A percentile compares a stretch with the other conserved stretches of the same genome.
phyloP scores from a whole-genome alignment of 2,113 vertebrate species.

The Myrmecobius fasciatus region DNA sequence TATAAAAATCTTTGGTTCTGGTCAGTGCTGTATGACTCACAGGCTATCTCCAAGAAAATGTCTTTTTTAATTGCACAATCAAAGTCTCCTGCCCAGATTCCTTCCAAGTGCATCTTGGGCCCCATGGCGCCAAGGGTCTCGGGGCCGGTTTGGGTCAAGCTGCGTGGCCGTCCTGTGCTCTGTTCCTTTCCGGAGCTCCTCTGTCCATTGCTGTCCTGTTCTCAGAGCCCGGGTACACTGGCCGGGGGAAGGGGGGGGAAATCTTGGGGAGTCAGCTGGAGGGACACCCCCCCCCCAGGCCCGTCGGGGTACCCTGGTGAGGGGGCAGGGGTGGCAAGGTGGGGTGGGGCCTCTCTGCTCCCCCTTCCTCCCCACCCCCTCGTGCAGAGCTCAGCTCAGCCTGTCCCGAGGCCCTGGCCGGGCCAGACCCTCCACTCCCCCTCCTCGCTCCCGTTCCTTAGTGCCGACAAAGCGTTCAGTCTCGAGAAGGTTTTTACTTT shows the following conservation, averaged over 20 bases:
- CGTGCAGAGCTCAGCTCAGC: neutral
- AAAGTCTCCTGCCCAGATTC: constrained; percentile 18
- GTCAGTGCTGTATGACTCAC: constrained; percentile 55
- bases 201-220: neutral
- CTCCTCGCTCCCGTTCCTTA: neutral
- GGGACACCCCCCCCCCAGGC: neutral
- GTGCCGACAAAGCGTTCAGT: neutral
- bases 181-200: neutral
- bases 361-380: neutral
- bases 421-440: neutral
- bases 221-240: neutral
- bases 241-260: neutral
- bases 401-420: neutral
- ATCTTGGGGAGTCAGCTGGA: constrained; percentile 15
- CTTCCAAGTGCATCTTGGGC: neutral
- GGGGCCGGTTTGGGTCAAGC: neutral
- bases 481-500: neutral
- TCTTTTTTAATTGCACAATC: constrained; percentile 57
- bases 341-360: no score
- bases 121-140: neutral
- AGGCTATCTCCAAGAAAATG: constrained; percentile 2
- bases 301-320: no score
- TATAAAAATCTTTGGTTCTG: constrained; percentile 61
- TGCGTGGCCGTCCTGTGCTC: neutral
- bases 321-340: no score